A percentile compares a stretch with the other conserved stretches of the same genome.
phyloP scores from a whole-genome alignment of 2,113 vertebrate genomes.

The Calyptomena viridis region DNA sequence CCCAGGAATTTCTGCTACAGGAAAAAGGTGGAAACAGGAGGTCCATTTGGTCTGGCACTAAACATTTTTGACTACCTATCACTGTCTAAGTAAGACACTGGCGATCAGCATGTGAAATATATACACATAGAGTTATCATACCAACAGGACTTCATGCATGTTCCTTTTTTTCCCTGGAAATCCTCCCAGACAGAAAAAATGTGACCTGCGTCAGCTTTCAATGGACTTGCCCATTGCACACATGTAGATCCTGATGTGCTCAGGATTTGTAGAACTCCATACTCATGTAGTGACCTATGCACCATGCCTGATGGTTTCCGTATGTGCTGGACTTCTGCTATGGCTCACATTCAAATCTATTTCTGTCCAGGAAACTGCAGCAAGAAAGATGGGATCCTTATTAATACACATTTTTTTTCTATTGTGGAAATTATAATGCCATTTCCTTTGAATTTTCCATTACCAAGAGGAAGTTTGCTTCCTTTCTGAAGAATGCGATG shows the following conservation, averaged over 20 bases:
- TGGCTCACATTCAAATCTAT: neutral
- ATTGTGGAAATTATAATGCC: neutral
- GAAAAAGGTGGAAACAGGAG: neutral
- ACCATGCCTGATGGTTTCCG: neutral
- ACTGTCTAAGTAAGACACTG: neutral
- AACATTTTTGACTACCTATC: neutral
- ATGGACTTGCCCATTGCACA: neutral
- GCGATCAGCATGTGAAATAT: neutral
- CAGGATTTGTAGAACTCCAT: neutral
- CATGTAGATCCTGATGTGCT: accelerated
- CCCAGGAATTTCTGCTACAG: neutral
- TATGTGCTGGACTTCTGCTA: neutral
- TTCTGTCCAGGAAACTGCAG: neutral
- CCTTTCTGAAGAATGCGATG: neutral
- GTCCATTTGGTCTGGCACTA: neutral
- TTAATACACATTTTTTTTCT: neutral
- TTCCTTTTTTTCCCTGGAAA: neutral
- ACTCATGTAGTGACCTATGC: accelerated
- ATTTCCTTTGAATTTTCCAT: neutral
- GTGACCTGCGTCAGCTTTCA: neutral
- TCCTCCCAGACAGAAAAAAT: neutral
- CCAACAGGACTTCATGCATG: neutral
- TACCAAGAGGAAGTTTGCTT: neutral
- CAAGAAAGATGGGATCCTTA: neutral
- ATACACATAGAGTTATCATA: neutral